Evolutionary conservation across 2,888 invertebrate species (phyloP).

Genomic region (Acanthoscelides obtectus): DNA sequence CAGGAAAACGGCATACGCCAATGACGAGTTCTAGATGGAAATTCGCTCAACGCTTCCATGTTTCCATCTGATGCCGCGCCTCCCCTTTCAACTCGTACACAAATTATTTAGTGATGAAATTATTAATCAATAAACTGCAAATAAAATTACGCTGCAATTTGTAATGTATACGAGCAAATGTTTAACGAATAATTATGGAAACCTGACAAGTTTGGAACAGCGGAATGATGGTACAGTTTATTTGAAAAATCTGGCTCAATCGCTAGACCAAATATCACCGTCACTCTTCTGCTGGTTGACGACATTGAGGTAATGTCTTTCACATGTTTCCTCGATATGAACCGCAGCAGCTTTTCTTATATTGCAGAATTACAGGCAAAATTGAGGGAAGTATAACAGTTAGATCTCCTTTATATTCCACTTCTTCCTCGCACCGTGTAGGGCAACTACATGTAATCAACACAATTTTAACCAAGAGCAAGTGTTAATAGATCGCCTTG

Average conservation of each 20-base stretch:
- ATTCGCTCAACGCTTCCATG: slow-evolving; percentile 1
- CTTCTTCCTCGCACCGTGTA: too few relatives aligned
- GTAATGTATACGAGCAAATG: slow-evolving; percentile 17
- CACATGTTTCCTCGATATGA: too few relatives aligned
- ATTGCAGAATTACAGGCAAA: too few relatives aligned
- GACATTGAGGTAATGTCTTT: too few relatives aligned
- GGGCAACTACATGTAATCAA: too few relatives aligned
- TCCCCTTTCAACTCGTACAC: slow-evolving; percentile 27
- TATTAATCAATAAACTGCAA: slow-evolving; percentile 39
- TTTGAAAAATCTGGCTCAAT: background rate
- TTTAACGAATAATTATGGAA: background rate
- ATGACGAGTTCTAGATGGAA: background rate
- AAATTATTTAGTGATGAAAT: slow-evolving; percentile 40
- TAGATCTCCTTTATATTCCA: too few relatives aligned
- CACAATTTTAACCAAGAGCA: too few relatives aligned
- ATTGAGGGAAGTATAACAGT: too few relatives aligned
- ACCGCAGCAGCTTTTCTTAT: too few relatives aligned
- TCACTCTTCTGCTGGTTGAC: too few relatives aligned
- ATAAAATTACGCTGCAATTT: slow-evolving; percentile 29
- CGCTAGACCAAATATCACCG: too few relatives aligned
- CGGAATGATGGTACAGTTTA: background rate
- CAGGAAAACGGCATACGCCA: background rate
- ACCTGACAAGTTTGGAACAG: background rate
- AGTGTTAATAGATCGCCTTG: too few relatives aligned
- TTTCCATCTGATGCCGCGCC: slow-evolving; percentile 4